Conservation (phyloP, 2,888 invertebrate genomes). For the Endomychus coccineus region DNA sequence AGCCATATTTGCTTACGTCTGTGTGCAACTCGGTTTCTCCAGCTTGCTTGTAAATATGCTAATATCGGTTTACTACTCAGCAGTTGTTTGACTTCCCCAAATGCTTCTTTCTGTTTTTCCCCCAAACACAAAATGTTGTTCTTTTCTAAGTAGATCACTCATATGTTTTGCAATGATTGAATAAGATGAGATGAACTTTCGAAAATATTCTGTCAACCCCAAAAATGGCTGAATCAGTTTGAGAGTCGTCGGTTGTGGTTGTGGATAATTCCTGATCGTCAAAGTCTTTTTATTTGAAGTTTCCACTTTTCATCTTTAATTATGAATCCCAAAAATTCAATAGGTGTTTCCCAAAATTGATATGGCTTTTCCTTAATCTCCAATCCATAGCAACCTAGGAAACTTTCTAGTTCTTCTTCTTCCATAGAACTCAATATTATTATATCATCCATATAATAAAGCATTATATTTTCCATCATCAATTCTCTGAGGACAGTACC, state of each 20-base stretch:
- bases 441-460: constrained; percentile 29
- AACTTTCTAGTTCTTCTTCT: constrained; percentile 14
- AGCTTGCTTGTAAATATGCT: background rate
- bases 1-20: constrained; percentile 13
- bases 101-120: too few relatives aligned
- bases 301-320: constrained; percentile 25
- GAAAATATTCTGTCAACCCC: constrained; percentile 32
- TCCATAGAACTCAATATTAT: constrained; percentile 20
- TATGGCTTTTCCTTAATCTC: constrained; percentile 35
- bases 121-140: constrained; percentile 17
- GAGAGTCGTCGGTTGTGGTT: constrained; percentile 26
- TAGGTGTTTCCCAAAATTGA: constrained; percentile 28
- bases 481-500: constrained; percentile 29
- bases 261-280: constrained; percentile 26
- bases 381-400: constrained; percentile 17
- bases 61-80: too few relatives aligned
- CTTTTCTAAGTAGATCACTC: constrained; percentile 27
- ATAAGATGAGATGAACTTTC: constrained; percentile 32
- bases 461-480: constrained; percentile 14
- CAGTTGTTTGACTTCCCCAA: too few relatives aligned
- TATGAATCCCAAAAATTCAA: constrained; percentile 26
- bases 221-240: constrained; percentile 32
- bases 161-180: constrained; percentile 30
- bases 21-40: background rate
- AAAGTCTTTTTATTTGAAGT: constrained; percentile 27